Conservation (phyloP, 2,113 vertebrate genomes). For the Numenius arquata region DNA sequence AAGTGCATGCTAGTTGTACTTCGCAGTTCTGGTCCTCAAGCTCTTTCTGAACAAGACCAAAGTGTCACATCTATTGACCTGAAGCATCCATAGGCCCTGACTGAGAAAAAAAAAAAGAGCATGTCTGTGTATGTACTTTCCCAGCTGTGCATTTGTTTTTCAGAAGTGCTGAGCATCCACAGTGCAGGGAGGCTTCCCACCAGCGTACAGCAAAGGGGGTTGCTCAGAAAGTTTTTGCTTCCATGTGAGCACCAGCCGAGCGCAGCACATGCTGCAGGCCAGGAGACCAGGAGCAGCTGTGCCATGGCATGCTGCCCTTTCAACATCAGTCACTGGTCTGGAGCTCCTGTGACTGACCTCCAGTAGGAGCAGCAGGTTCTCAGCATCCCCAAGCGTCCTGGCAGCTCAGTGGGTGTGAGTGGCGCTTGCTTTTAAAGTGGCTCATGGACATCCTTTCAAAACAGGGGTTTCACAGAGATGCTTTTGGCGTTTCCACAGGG, state of each 20-base stretch:
- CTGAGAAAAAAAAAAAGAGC: neutral
- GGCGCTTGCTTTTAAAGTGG: neutral
- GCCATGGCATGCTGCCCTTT: accelerated
- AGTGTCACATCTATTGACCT: neutral
- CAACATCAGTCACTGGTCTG: neutral
- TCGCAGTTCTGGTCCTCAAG: neutral
- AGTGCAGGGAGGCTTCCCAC: neutral
- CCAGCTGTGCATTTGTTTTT: neutral
- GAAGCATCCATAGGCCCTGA: neutral
- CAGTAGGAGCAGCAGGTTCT: neutral
- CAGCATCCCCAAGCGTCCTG: neutral
- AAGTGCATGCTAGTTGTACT: neutral
- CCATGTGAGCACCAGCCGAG: accelerated
- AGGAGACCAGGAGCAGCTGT: neutral
- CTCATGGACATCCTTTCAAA: neutral
- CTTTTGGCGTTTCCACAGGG: neutral
- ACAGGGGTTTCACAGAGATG: neutral
- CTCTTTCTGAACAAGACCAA: neutral
- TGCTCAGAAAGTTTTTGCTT: neutral
- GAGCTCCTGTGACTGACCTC: neutral
- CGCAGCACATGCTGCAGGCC: neutral
- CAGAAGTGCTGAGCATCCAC: neutral
- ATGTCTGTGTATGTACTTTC: neutral
- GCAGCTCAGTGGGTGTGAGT: accelerated
- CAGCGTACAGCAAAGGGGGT: neutral